Percentiles rank a stretch among this genome's conserved stretches.
Conservation (phyloP, 2,113 vertebrate species). For the Ifrita kowaldi region DNA sequence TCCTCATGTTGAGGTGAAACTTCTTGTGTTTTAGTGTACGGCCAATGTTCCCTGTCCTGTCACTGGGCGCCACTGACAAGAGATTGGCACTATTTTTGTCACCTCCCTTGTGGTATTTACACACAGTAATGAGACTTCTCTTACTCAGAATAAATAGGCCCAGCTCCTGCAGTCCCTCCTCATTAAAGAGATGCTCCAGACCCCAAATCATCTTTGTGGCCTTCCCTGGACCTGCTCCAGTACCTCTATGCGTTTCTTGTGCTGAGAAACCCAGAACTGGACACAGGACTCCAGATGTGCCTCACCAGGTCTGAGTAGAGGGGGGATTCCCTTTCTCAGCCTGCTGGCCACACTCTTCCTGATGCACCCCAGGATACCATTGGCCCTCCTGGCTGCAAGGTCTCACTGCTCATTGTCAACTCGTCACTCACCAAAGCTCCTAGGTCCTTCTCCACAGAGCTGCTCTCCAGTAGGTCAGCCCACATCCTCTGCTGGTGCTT, state of each 20-base stretch:
- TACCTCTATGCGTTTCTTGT: neutral
- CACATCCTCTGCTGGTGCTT: neutral
- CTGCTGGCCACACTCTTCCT: neutral
- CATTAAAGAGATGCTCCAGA: no score
- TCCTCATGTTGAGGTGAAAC: neutral
- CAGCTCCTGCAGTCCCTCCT: no score
- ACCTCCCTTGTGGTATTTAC: neutral
- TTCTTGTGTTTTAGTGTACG: neutral
- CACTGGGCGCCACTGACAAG: no score
- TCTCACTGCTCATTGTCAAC: neutral
- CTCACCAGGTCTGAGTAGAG: neutral
- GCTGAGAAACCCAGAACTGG: neutral
- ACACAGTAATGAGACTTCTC: neutral
- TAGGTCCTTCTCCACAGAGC: neutral
- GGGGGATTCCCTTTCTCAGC: accelerated
- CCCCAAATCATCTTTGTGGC: neutral
- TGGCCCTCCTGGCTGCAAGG: neutral
- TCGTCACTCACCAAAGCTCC: neutral
- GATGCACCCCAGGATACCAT: neutral
- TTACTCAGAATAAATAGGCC: neutral
- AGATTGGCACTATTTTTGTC: neutral
- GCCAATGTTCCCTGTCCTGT: neutral
- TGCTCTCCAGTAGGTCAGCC: neutral
- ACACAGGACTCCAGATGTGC: no score
- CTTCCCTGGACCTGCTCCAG: neutral